phyloP scores from a whole-genome alignment of 2,113 vertebrate species.

The Natator depressus region DNA sequence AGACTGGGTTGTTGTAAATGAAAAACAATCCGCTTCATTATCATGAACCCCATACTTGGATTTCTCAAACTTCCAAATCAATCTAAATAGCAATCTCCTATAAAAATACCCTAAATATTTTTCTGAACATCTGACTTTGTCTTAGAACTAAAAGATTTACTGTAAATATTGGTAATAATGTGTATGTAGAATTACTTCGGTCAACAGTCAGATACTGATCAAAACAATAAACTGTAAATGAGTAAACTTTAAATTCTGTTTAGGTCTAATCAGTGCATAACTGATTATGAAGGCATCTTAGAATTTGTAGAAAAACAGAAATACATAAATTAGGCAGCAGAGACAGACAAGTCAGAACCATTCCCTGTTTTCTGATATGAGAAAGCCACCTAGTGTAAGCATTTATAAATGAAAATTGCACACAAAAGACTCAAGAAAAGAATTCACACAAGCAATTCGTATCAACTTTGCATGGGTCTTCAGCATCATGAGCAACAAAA shows the following conservation, averaged over 20 bases:
- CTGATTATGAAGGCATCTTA: background rate
- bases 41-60: background rate
- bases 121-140: background rate
- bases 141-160: conserved; percentile 42
- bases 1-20: background rate
- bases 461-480: conserved; percentile 61
- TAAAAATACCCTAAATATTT: conserved; percentile 36
- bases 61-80: background rate
- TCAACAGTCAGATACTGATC: background rate
- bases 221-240: background rate
- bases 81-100: conserved; percentile 2
- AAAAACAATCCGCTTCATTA: background rate
- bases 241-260: background rate
- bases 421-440: conserved; percentile 76
- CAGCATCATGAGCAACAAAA: background rate
- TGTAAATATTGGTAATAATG: background rate
- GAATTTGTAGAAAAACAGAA: conserved; percentile 24
- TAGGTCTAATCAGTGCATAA: background rate
- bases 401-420: conserved; percentile 74
- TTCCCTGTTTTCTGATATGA: conserved; percentile 70
- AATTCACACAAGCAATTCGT: conserved; percentile 50
- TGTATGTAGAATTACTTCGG: background rate
- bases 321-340: conserved; percentile 40
- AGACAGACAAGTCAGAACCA: background rate
- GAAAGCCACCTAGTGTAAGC: conserved; percentile 85